Base-by-base conservation (phyloP, 2,113 vertebrate genomes). In the Phainopepla nitens region DNA sequence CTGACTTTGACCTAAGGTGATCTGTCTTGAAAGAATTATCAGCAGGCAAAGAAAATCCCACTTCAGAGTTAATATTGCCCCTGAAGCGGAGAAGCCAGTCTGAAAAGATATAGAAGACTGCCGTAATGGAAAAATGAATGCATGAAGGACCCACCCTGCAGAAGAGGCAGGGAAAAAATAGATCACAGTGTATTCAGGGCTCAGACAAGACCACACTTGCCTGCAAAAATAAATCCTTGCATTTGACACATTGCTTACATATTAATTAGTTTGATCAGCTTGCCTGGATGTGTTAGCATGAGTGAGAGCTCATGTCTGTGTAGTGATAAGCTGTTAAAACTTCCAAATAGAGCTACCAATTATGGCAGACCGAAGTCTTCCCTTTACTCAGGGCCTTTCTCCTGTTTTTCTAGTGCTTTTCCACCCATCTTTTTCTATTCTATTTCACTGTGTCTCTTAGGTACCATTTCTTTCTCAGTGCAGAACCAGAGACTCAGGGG, bases 201-300 rank as follows among this genome's bases (percentile, higher is more conserved):
- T 80, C 62, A 95, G 82, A 79, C 95, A 85, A 93, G 95, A 95
- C 87, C 90, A 96, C 66, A 51, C 96, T 93, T 91, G 91, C 62
- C 35, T 91, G 70, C 61, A 95, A 89, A 96, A 96, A 95, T 79
- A 89, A 96, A 96, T 61, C 62, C 35, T 92, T 53, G 53, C 73
- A 41, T 94, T 89, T 95, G 93, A 96, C 94, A 96, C 93, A 65
- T 94, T 82, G 84, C 82, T 89, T 95, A 85, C 95, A 90, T 96
- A 96, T 95, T 93, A 96, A 97, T 96, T 87, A 94, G 62, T 91
- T 90, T 82, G 91, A 94, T 95, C 94, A 93, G 50, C 89, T 93
- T 93, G 95, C 62, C 75, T 80, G 90, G 68, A 65, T 94, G 90
- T 93, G 85, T 81, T 94, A 86, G 20, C 76, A 51, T 45, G 85